Evolutionary conservation across 2,888 invertebrate species (phyloP).

Genomic region (Xestia xanthographa): DNA sequence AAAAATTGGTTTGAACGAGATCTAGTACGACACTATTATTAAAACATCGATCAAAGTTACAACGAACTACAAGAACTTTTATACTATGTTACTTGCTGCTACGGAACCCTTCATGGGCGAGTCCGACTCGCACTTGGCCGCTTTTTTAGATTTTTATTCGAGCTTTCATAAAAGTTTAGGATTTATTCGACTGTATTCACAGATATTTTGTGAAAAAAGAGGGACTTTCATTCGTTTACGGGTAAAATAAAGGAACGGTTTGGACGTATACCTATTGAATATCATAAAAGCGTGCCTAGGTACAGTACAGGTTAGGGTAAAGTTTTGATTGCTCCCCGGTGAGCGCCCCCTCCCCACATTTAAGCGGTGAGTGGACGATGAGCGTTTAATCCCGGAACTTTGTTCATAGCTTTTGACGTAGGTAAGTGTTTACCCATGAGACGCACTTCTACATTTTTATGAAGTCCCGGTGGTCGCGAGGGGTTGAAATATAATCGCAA

Average conservation of each 20-base stretch:
- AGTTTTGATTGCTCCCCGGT: constrained; percentile 76
- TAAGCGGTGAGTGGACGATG: constrained; percentile 61
- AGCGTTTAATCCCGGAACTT: constrained; percentile 75
- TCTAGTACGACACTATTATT: too few species aligned
- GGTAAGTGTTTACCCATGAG: constrained; percentile 55
- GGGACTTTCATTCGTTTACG: not conserved
- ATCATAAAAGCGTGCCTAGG: constrained; percentile 40
- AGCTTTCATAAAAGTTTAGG: constrained; percentile 25
- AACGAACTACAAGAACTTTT: too few species aligned
- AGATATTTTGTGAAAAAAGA: constrained; percentile 12
- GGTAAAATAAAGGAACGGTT: constrained; percentile 15
- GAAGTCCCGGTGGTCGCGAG: constrained; percentile 6
- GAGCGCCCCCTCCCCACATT: constrained; percentile 38
- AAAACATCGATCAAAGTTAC: too few species aligned
- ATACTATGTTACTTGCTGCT: too few species aligned
- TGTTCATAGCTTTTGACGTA: constrained; percentile 66
- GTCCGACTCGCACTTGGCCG: too few species aligned
- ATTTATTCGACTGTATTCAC: constrained; percentile 25
- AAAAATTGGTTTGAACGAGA: too few species aligned
- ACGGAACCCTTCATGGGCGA: too few species aligned
- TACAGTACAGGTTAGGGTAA: constrained; percentile 60
- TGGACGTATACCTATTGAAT: constrained; percentile 10
- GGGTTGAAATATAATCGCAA: constrained; percentile 8
- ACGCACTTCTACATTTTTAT: constrained; percentile 50
- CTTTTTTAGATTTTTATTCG: not conserved